These are phyloP conservation scores for Hemiprocne comata DNA, from an alignment of 2,113 vertebrate species.

Conservation along the genomic window DNA sequence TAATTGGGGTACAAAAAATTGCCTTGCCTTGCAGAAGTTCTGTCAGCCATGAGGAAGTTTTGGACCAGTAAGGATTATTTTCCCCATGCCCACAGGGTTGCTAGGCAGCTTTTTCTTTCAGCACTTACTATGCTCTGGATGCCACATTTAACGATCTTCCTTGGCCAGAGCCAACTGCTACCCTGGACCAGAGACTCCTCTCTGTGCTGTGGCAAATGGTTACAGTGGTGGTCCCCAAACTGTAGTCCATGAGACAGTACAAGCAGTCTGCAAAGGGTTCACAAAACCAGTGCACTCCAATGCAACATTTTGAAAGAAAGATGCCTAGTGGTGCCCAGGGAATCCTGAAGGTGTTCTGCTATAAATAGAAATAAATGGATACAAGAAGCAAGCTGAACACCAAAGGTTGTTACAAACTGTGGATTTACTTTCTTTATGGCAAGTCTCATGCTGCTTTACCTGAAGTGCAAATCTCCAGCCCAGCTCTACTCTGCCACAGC, in stretches of 20 bases:
- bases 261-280: neutral
- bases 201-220: neutral
- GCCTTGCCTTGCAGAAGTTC: slow-evolving; percentile 1
- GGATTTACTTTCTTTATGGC: neutral
- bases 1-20: neutral
- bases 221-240: neutral
- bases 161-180: slow-evolving; percentile 8
- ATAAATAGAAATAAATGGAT: neutral
- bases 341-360: neutral
- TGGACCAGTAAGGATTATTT: slow-evolving; percentile 19
- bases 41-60: neutral
- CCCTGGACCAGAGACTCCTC: neutral
- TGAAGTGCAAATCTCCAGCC: neutral
- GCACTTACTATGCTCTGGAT: slow-evolving; percentile 42
- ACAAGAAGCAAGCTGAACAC: neutral
- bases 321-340: neutral
- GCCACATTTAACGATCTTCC: slow-evolving; percentile 3
- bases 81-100: neutral
- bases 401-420: neutral
- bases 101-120: slow-evolving; percentile 49
- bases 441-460: neutral
- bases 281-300: neutral
- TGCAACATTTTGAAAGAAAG: neutral
- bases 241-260: neutral
- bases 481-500: neutral